phyloP scores from a whole-genome alignment of 2,888 invertebrate genomes.

The Synanthedon vespiformis region DNA sequence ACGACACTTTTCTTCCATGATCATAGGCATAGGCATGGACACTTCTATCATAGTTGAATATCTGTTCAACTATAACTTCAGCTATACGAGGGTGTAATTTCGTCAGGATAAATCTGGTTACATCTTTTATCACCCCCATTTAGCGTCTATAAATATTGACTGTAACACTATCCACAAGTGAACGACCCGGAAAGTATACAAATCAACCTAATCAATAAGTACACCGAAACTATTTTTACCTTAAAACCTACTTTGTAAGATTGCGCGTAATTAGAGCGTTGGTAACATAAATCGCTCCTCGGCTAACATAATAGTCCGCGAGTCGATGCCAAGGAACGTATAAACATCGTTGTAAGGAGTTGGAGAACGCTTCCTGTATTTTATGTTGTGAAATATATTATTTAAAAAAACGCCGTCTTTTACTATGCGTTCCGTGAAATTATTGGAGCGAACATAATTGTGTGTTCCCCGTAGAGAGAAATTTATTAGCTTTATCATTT shows the following conservation, averaged over 20 bases:
- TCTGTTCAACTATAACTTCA: too few relatives aligned
- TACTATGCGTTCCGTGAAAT: conserved; percentile 24
- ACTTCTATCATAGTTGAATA: too few relatives aligned
- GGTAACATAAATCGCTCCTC: conserved; percentile 45
- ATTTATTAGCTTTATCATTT: conserved; percentile 1
- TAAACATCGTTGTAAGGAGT: conserved; percentile 34
- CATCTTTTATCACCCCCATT: too few relatives aligned
- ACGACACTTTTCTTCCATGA: too few relatives aligned
- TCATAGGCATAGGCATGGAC: too few relatives aligned
- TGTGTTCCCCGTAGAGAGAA: conserved; percentile 12
- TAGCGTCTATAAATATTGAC: background rate
- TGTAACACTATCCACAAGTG: conserved; percentile 11
- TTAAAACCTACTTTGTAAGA: conserved; percentile 28
- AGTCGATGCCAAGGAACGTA: conserved; percentile 39
- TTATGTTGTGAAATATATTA: conserved; percentile 21
- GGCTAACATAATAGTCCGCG: conserved; percentile 36
- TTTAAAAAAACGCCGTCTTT: conserved; percentile 25
- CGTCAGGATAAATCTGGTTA: too few relatives aligned
- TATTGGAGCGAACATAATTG: conserved; percentile 36
- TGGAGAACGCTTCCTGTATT: conserved; percentile 31
- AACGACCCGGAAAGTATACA: conserved; percentile 35
- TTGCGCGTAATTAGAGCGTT: conserved; percentile 41
- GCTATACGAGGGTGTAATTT: too few relatives aligned
- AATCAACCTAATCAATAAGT: conserved; percentile 28
- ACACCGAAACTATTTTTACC: conserved; percentile 27